Evolutionary conservation across 1,140 invertebrate genomes (phyloP).

Genomic region (Tetramorium alpestre): DNA sequence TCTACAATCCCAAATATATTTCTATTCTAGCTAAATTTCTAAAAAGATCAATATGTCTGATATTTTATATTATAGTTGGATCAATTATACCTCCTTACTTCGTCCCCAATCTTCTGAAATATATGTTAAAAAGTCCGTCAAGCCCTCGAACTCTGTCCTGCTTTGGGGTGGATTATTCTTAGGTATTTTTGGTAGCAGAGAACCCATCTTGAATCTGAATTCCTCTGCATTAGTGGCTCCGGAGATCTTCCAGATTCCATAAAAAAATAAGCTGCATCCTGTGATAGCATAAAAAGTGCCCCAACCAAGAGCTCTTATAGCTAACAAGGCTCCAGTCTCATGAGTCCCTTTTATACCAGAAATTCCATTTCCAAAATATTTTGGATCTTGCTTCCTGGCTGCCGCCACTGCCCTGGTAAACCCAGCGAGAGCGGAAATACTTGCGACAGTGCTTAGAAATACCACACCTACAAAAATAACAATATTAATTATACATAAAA

Average conservation of each 20-base stretch:
- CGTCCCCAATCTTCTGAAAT: slow-evolving; percentile 87
- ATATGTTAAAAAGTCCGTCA: slow-evolving; percentile 93
- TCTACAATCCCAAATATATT: background rate
- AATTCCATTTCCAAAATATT: slow-evolving; percentile 92
- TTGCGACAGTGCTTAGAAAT: slow-evolving; percentile 92
- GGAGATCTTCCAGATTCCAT: slow-evolving; percentile 94
- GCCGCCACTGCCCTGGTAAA: slow-evolving; percentile 92
- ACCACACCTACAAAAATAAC: slow-evolving; percentile 82
- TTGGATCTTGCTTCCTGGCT: slow-evolving; percentile 92
- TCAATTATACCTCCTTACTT: slow-evolving; percentile 68
- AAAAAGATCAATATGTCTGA: background rate
- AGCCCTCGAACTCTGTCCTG: slow-evolving; percentile 93
- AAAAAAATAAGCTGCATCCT: slow-evolving; percentile 93
- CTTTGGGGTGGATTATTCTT: slow-evolving; percentile 93
- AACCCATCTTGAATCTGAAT: slow-evolving; percentile 90
- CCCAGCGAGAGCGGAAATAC: slow-evolving; percentile 92
- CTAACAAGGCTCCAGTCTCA: slow-evolving; percentile 92
- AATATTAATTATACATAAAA: background rate
- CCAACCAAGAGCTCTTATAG: slow-evolving; percentile 93
- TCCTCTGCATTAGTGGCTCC: slow-evolving; percentile 93
- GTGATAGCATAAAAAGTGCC: slow-evolving; percentile 94
- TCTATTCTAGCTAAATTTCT: background rate
- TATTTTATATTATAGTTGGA: background rate
- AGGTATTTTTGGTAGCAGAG: slow-evolving; percentile 90
- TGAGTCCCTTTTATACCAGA: slow-evolving; percentile 88